A percentile compares a stretch with the other conserved stretches of the same genome.
These are phyloP conservation scores for Drosophila melanogaster DNA, from an alignment of 1,140 invertebrate genomes.

Conservation along the genomic window Release_6_plus_ISO1_MT NT_033779.5:7674001-7674500, in stretches of 20 bases:
- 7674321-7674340: not conserved
- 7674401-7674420: constrained; percentile 4
- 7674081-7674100: constrained; percentile 25
- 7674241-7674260: no score
- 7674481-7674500: not conserved
- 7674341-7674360: constrained; percentile 34
- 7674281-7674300: not conserved
- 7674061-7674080: constrained; percentile 13
- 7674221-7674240: no score
- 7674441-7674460: constrained; percentile 39
- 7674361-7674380: constrained; percentile 44
- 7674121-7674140: constrained; percentile 20
- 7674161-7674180: constrained; percentile 25
- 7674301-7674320: not conserved
- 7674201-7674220: not conserved
- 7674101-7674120: constrained; percentile 55
- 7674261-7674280: not conserved
- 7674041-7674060: constrained; percentile 50
- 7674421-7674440: constrained; percentile 37
- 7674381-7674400: constrained; percentile 53
- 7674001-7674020: constrained; percentile 7
- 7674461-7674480: constrained; percentile 36
- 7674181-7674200: not conserved
- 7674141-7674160: constrained; percentile 34
- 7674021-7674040: constrained; percentile 60